Base-by-base conservation (phyloP, 2,797 vertebrate genomes). In the Chelonia mydas region DNA sequence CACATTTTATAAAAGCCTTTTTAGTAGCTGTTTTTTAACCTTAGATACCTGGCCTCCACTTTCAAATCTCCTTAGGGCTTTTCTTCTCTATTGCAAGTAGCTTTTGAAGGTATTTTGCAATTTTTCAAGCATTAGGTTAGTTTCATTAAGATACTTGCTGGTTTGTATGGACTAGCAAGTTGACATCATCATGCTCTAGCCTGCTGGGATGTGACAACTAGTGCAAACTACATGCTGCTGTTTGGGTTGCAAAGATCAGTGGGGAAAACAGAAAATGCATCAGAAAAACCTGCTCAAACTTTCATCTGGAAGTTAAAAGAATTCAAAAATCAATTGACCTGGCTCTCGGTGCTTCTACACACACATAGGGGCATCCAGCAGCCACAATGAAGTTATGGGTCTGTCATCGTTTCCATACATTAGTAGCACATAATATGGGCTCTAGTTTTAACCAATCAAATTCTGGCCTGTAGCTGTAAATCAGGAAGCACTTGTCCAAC, bases 371-470 rank as follows among this genome's bases (percentile, higher is more conserved):
- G 45, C 45, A 77, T 49, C 45, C 45, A 72, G n/a, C 65, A 72
- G n/a, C 74, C 81, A 90, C 86, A 57, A 4, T 2, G 45, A n/a
- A 1, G 33, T 68, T 1, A 0, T 1, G 11, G n/a, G 31, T 74
- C 7, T 19, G 13, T 79, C 90, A 84, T 79, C 68, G 5, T 27
- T 72, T 25, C 87, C 79, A 57, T 5, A 50, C 55, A 53, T 76
- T 49, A 12, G 19, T 49, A 77, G 13, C 45, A 77, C 45, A 16
- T 33, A 87, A 1, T 77, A 83, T 87, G 11, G 4, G 81, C 88
- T 94, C 76, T 84, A 28, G 91, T 37, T 41, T 1, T 2, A 11
- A 33, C 88, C 53, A 88, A 94, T 94, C 83, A 96, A 93, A 97
- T 95, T 96, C 90, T 85, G 94, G 94, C 50, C 77, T 15, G 0